phyloP scores from a whole-genome alignment of 2,113 vertebrate species.

The Echinops telfairi region DNA sequence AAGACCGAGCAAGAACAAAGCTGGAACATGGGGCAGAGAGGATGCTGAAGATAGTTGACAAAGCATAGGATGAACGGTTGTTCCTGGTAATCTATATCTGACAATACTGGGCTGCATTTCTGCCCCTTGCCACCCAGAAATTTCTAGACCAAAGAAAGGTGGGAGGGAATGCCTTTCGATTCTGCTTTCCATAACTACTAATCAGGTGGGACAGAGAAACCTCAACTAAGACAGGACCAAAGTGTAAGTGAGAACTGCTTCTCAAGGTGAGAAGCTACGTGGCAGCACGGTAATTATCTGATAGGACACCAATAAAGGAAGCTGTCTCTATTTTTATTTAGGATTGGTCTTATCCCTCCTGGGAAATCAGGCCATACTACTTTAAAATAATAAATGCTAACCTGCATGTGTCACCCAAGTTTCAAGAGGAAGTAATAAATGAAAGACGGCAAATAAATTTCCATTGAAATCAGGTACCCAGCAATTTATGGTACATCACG shows the following conservation, averaged over 20 bases:
- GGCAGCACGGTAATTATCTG: background rate
- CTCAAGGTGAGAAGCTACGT: background rate
- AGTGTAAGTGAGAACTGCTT: background rate
- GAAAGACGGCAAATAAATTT: conserved; percentile 42
- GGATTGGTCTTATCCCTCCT: conserved; percentile 31
- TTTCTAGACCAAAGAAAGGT: background rate
- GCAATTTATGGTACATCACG: background rate
- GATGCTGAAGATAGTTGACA: background rate
- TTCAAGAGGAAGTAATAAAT: conserved; percentile 24
- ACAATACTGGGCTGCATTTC: background rate
- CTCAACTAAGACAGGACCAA: background rate
- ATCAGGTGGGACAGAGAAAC: background rate
- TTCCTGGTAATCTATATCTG: background rate
- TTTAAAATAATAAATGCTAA: background rate
- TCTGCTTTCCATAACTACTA: background rate
- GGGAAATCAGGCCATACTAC: background rate
- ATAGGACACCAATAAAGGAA: background rate
- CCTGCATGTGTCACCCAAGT: conserved; percentile 17
- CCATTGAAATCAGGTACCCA: background rate
- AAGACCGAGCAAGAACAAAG: background rate
- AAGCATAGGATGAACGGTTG: background rate
- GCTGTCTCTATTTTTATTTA: background rate
- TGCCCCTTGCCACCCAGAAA: background rate
- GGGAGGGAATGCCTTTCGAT: background rate
- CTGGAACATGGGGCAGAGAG: background rate